Evolutionary conservation across 2,113 vertebrate genomes (phyloP), one percentile per base, ranked within the genome.

Genomic region (Cyanoliseus patagonus): DNA sequence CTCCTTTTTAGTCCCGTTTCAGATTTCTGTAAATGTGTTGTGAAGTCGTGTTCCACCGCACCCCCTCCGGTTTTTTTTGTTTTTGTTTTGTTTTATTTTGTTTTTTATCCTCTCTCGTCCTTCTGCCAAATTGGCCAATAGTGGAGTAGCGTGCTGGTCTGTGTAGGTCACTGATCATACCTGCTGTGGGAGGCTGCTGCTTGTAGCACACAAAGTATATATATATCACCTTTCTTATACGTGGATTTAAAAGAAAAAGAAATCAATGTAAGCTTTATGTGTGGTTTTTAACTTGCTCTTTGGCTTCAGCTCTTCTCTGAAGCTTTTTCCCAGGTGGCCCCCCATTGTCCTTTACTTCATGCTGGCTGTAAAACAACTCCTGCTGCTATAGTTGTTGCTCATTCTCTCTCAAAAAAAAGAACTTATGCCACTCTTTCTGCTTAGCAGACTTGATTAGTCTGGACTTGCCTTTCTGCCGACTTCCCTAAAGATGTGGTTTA

Each of bases 361-460:
- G 17, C 37, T 78, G 79, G 24, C 73, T 86, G 68, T 96, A 86
- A 93, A 96, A 67, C 72, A 92, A 9, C 72, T 91, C 37, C 59
- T 83, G 62, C 86, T 94, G 47, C 57, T 92, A 16, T 33, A 62
- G 59, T 74, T 83, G 68, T 39, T 88, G 22, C 57, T 59, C 6
- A 7, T 37, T 37, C 14, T 35, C 59, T 61, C n/a, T 53, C 17
- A 6, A 3, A 22, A 39, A 39, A 88, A 33, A 57, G 30, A 42
- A 63, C 64, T 81, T 70, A 35, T 3, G 46, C 79, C n/a, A 24
- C 82, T 77, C 27, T 95, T 73, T 84, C 53, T 83, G 66, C 89
- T 90, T 83, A 93, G 67, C 72, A 85, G 67, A 52, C 74, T 76
- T 93, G 94, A 93, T 95, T 49, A 69, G 91, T 83, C 90, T 88